Conservation (phyloP, 2,888 invertebrate species). For the Heliconius ismenius region DNA sequence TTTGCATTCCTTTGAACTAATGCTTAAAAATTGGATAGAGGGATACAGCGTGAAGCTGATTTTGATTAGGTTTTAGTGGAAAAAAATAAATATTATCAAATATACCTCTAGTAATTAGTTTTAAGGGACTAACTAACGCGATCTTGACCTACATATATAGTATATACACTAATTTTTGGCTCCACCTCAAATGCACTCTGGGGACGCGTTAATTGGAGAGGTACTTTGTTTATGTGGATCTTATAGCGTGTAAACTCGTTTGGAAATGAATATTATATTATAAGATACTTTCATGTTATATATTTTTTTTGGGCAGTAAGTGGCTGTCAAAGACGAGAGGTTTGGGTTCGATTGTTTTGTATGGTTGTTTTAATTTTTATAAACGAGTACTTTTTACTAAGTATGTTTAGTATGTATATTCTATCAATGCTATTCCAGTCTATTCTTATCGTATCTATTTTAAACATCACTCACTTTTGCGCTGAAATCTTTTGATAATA, state of each 20-base stretch:
- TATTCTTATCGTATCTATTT: too few species aligned
- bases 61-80: not conserved
- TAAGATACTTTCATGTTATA: not conserved
- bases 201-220: constrained; percentile 38
- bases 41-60: too few species aligned
- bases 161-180: constrained; percentile 37
- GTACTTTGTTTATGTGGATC: constrained; percentile 23
- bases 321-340: not conserved
- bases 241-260: not conserved
- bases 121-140: constrained; percentile 25
- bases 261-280: not conserved
- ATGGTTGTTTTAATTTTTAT: too few species aligned
- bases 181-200: constrained; percentile 34
- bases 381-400: too few species aligned
- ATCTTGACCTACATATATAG: constrained; percentile 32
- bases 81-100: not conserved
- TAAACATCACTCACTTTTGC: too few species aligned
- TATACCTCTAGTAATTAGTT: constrained; percentile 5
- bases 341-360: not conserved
- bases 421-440: too few species aligned
- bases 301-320: not conserved
- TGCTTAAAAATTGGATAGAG: too few species aligned
- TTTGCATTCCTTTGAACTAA: too few species aligned
- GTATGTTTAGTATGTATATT: too few species aligned
- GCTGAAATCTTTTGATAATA: too few species aligned